Evolutionary conservation across 30 jellyfish, hydroid and myxozoan genomes (phyloP).

Genomic region (Chrysaora quinquecirrha): DNA sequence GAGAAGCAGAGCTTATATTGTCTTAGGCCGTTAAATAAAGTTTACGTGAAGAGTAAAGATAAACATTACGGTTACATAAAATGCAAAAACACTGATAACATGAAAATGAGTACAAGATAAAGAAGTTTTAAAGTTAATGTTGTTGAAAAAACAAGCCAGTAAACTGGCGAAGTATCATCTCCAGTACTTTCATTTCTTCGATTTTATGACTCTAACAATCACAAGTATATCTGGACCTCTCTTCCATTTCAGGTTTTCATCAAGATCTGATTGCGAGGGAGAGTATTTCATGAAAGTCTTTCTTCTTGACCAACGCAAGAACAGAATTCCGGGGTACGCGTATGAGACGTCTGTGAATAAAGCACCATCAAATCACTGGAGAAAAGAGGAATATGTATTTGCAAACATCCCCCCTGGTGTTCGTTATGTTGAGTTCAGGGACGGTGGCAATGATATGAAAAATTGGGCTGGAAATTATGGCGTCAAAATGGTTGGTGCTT

Average conservation of each 20-base stretch:
- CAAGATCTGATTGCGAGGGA: conserved; percentile 65
- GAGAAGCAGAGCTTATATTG: too few relatives aligned
- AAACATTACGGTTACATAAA: too few relatives aligned
- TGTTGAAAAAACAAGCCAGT: too few relatives aligned
- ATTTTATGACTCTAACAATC: too few relatives aligned
- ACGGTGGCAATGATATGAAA: conserved; percentile 59
- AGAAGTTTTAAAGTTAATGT: too few relatives aligned
- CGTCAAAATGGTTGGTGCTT: conserved; percentile 73
- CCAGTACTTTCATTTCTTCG: too few relatives aligned
- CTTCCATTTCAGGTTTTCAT: conserved; percentile 55
- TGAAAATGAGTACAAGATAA: too few relatives aligned
- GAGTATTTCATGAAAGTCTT: conserved; percentile 42
- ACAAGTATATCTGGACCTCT: too few relatives aligned
- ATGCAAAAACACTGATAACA: too few relatives aligned
- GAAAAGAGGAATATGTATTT: conserved; percentile 49
- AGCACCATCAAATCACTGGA: conserved; percentile 53
- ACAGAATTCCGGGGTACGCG: conserved; percentile 33
- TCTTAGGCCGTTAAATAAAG: too few relatives aligned
- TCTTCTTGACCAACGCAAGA: conserved; percentile 45
- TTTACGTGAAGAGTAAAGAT: too few relatives aligned
- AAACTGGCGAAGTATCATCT: too few relatives aligned
- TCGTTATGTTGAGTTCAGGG: conserved; percentile 54
- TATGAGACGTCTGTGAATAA: conserved; percentile 25
- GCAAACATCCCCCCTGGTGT: conserved; percentile 59
- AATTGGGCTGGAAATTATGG: conserved; percentile 70